Percentiles rank a stretch among this genome's conserved stretches.
phyloP scores from a whole-genome alignment of 2,888 invertebrate genomes.

The Neuroscelio doddi region DNA sequence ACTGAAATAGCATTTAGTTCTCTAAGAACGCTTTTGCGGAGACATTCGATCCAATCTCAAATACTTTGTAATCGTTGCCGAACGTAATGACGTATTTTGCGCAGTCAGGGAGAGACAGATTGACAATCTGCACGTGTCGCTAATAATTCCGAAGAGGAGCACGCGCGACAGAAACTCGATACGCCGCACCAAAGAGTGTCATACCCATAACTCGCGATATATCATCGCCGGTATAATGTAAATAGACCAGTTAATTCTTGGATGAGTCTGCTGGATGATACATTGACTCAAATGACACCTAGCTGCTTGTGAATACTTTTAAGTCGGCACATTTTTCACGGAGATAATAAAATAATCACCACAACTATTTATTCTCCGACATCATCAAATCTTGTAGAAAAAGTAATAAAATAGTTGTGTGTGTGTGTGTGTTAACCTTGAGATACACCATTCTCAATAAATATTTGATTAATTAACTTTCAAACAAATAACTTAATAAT shows the following conservation, averaged over 20 bases:
- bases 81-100: constrained; percentile 34
- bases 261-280: constrained; percentile 21
- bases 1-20: constrained; percentile 9
- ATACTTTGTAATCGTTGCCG: constrained; percentile 35
- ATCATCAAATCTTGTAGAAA: no score
- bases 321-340: no score
- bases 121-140: constrained; percentile 29
- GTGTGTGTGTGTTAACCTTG: no score
- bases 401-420: no score
- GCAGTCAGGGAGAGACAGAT: constrained; percentile 17
- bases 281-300: constrained; percentile 35
- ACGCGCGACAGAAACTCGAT: constrained; percentile 43
- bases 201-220: constrained; percentile 26
- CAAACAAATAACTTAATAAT: no score
- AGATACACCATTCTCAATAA: no score
- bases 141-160: constrained; percentile 42
- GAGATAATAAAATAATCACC: no score
- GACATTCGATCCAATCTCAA: constrained; percentile 61
- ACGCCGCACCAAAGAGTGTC: constrained; percentile 26
- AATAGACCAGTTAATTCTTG: constrained; percentile 34
- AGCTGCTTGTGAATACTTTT: no score
- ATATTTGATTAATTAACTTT: no score
- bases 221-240: constrained; percentile 42
- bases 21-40: constrained; percentile 57
- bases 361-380: no score